Base-by-base conservation (phyloP, 2,888 invertebrate species). In the Listrodromus nycthemerus region DNA sequence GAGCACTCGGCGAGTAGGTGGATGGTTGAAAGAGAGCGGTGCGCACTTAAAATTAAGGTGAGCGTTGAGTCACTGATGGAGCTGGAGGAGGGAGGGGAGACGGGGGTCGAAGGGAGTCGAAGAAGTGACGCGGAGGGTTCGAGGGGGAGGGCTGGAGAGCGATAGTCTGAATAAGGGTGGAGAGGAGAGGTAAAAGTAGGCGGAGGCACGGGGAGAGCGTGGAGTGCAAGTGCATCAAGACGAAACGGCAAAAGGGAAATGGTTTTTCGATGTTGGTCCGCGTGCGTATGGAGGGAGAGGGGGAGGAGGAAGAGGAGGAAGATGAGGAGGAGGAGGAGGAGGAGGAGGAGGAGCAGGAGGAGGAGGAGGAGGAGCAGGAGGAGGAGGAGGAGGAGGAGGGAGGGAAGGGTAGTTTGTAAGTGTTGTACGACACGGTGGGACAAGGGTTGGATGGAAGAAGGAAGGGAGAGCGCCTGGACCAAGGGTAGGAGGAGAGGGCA, bases 401-500 rank as follows among this genome's bases (percentile, higher is more conserved):
- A 61, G 30, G 13, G 2, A 19, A 37, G 50, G 73, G 37, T 58
- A 52, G 48, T 74, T 66, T 41, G 73, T 48, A 61, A 79, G 67
- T 30, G 73, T 48, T 74, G 76, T 27, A 67, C 52, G 71, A 55
- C 76, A 69, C 71, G 71, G 67, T 33, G 58, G 52, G 66, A 75
- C 63, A 55, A 73, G 74, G 63, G 66, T 76, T 76, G 16, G 65
- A 75, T 79, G 79, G 83, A 71, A 69, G 83, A 63, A 77, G 61
- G 33, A 69, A 78, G 85, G 77, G 86, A 71, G 77, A 74, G 67
- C 58, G 70, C 63, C 58, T 77, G 80, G 19, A 70, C 71, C 66
- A 13, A 71, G 61, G 82, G 77, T 77, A 86, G 83, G 83, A 80
- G 75, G 84, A 83, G 91, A 91, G 92, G 92, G 91, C 92, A 92